These are phyloP conservation scores for Cebus imitator DNA, from an alignment of 2,113 vertebrate genomes.

Conservation along the genomic window DNA sequence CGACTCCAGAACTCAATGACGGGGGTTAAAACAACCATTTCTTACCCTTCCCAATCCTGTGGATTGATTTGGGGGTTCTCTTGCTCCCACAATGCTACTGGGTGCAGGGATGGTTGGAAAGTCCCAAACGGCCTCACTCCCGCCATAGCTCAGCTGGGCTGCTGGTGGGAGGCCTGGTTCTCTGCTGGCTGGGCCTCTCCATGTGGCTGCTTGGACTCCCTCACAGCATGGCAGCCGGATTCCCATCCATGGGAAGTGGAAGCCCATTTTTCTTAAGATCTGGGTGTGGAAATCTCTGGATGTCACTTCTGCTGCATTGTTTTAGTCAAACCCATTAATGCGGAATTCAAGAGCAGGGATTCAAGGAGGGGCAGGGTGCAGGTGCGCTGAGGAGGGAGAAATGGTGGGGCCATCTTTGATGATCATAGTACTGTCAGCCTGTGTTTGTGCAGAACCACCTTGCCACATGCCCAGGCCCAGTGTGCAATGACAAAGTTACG, in stretches of 20 bases:
- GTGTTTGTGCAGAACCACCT: accelerated
- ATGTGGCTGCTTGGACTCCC: accelerated
- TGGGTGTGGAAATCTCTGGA: neutral
- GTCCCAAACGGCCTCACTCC: neutral
- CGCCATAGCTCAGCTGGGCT: neutral
- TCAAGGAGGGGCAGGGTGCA: accelerated
- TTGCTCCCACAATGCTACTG: accelerated
- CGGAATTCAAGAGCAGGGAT: neutral
- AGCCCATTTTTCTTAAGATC: neutral
- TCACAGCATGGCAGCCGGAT: neutral
- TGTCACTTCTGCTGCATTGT: neutral
- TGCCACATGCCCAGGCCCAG: neutral
- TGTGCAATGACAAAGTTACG: neutral
- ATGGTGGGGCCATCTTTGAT: accelerated
- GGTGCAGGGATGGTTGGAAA: neutral
- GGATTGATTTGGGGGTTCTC: neutral
- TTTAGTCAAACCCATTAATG: neutral
- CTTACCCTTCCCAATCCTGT: accelerated
- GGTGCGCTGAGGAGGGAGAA: neutral
- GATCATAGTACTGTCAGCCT: too few relatives aligned
- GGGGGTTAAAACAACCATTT: neutral
- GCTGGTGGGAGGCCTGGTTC: neutral
- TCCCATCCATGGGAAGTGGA: neutral
- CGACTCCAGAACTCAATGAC: neutral
- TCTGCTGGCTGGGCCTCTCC: neutral